Base-by-base conservation (phyloP, 2,797 vertebrate species). In the Danio albolineatus region DNA sequence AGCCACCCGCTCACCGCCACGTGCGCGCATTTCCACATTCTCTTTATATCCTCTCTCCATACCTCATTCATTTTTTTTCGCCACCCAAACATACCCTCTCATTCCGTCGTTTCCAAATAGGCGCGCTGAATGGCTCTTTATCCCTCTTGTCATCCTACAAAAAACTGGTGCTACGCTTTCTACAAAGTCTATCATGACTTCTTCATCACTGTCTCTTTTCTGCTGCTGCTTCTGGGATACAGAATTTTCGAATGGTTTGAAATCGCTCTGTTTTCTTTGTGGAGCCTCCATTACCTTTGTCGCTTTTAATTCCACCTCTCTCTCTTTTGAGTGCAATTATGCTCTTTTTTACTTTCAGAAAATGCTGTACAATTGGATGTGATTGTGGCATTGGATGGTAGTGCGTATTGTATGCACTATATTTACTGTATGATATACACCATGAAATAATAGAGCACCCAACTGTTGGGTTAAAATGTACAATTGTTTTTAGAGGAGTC, bases 131-230 rank as follows among this genome's bases (percentile, higher is more conserved):
- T 53, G 49, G 17, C 19, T 61, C 59, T 70, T 71, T 67, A 54
- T 72, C 44, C 17, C 73, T 53, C 38, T 83, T 74, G 81, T 85
- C 85, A 44, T 87, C 79, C 87, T 84, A 75, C 77, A 28, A 28
- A 70, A 82, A 79, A 46, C 84, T 85, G 87, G 49, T 72, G 66
- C 78, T 73, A 75, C 77, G 74, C 78, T 28, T 79, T 16, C 49
- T 41, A 62, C 38, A 70, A 78, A 70, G 43, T 71, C 73, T 49
- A 62, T 62, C 43, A 83, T 86, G 86, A 88, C 28, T 28, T 28
- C 78, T 82, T 86, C 72, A 71, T 86, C 75, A 19, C 64, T 66
- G 39, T 38, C 53, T 67, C 41, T 57, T 76, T 76, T 53, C 17
- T 64, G 21, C 28, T 66, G 14, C 51, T 73, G 46, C 72, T 38